Base-by-base conservation (phyloP, 2,797 vertebrate genomes). In the Acanthurus leucopareius region DNA sequence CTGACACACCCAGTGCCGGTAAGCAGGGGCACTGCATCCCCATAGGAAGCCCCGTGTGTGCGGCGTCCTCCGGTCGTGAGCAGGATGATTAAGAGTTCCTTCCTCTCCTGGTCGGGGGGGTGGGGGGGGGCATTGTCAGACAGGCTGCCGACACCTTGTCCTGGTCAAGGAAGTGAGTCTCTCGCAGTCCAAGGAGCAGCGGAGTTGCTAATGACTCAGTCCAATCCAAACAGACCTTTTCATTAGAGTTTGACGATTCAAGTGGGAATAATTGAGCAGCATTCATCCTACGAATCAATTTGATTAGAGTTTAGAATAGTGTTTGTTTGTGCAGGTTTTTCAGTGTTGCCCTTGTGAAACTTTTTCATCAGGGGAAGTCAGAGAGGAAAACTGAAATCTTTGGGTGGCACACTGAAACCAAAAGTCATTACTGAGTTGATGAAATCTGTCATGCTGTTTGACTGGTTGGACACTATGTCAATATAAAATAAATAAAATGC, bases 21-120 rank as follows among this genome's bases (percentile, higher is more conserved):
- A 87, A 91, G 72, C 48, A 52, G 61, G 78, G 76, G 57, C 80
- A 79, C 20, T 35, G 62, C 7, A 45, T 78, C 84, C 92, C 89
- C 89, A 90, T 56, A 92, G 94, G 93, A 95, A 94, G 84, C 64
- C 69, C 7, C 19, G 72, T 89, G 72, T 89, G 88, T 67, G 87
- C 88, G 90, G 92, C 85, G 87, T 88, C 89, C 83, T 66, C 77
- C 71, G 49, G 93, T 91, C 85, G 72, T 80, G 85, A 88, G 68
- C 77, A 82, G 84, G 90, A 92, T 93, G 94, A 95, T 94, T 94
- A 92, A 92, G 85, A 88, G 89, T 91, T 91, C 85, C 93, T 96
- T 96, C 94, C 94, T 93, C 88, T 90, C 87, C 91, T 15, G 64
- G 70, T 91, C 56, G 17, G 77, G 77, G 67, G 83, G 88, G 81